Evolutionary conservation across 2,797 vertebrate genomes (phyloP).

Genomic region (Cryptoblepharus egeriae): DNA sequence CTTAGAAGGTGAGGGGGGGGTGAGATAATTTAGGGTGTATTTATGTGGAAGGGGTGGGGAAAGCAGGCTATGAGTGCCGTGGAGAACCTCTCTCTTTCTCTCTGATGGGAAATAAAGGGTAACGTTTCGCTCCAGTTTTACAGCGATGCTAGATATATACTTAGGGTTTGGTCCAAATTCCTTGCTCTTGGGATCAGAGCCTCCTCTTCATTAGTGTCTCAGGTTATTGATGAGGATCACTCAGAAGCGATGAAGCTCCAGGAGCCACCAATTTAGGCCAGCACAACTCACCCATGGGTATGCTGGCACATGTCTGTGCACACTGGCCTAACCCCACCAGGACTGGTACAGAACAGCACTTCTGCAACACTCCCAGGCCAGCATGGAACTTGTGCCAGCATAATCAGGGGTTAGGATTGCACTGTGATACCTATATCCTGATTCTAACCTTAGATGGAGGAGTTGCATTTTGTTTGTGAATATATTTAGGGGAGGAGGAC

Average conservation of each 20-base stretch:
- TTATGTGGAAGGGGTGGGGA: too few relatives aligned
- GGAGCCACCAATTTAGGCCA: too few relatives aligned
- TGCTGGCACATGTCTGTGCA: too few relatives aligned
- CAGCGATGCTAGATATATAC: neutral
- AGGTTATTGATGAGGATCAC: neutral
- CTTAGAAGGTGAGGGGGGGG: constrained; percentile 10
- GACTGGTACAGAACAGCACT: too few relatives aligned
- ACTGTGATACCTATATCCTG: neutral
- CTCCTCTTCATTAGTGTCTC: neutral
- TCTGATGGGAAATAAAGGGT: neutral
- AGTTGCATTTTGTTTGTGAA: neutral
- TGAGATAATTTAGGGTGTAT: constrained; percentile 5
- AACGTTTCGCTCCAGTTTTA: neutral
- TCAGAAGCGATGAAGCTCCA: neutral
- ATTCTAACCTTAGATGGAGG: neutral
- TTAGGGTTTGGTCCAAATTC: neutral
- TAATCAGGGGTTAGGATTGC: too few relatives aligned
- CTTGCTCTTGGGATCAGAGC: neutral
- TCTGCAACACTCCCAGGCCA: too few relatives aligned
- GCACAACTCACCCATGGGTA: too few relatives aligned
- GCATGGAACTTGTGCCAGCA: too few relatives aligned
- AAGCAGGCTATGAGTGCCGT: too few relatives aligned
- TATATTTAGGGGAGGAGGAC: neutral
- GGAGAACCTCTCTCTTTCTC: too few relatives aligned
- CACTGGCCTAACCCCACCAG: too few relatives aligned